Base-by-base conservation (phyloP, 2,888 invertebrate genomes). In the Drosophila anomelani region DNA sequence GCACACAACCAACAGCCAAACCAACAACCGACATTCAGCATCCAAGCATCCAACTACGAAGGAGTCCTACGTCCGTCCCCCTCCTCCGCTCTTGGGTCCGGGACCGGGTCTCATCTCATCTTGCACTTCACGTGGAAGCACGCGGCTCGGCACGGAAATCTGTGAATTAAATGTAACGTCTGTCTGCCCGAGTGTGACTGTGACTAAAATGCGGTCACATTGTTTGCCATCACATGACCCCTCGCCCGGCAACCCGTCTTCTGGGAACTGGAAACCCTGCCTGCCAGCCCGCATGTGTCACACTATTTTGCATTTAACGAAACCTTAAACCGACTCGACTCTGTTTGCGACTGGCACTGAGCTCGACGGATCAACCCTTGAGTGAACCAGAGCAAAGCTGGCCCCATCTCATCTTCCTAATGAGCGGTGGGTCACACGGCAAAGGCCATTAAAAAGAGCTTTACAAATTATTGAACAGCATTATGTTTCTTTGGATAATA, bases 121-220 rank as follows among this genome's bases (percentile, higher is more conserved):
- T 73, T 53, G 66, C 72, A 63, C 63, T 72, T 63, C 64, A 51
- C 63, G 74, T 72, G 44, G 49, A 64, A 64, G 64, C 59, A 61
- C 76, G 62, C 68, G 55, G 75, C 54, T 55, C 64, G 56, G 75
- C 54, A 55, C 64, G 56, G 51, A 55, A 70, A 53, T 64, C 64
- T 73, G 54, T 57, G 74, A 72, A 72, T 72, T 72, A 72, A 72
- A 72, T 73, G 51, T 63, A 74, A 57, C 73, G 69, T 59, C 75
- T 67, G 70, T 54, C 57, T 67, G 38, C 53, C 49, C 47, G 75
- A 76, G 71, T 86, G 84, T 75, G 85, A 88, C 86, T 87, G 90
- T 87, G 87, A 84, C 87, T 89, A 86, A 90, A 87, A 89, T 89
- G 90, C 90, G 87, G 90, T 90, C 87, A 89, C 81, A 89, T 86